These are phyloP conservation scores for Mellivora capensis DNA, from an alignment of 2,113 vertebrate species.

Conservation along the genomic window DNA sequence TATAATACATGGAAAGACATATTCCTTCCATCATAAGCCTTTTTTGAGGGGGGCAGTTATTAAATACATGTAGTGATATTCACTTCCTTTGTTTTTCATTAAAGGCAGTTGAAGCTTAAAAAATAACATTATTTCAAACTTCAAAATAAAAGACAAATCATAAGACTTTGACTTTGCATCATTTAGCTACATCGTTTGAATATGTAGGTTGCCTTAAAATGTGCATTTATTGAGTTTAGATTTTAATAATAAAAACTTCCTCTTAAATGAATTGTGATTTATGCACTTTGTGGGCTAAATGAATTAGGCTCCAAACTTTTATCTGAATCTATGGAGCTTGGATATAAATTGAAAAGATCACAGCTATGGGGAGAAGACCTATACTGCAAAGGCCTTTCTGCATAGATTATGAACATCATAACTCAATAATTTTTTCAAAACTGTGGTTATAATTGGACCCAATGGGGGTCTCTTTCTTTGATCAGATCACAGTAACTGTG, in stretches of 20 bases:
- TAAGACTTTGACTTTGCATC: conserved; percentile 59
- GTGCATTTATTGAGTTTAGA: conserved; percentile 26
- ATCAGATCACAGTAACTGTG: conserved; percentile 97
- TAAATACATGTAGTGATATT: neutral
- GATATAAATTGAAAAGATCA: conserved; percentile 98
- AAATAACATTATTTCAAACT: neutral
- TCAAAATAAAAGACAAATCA: neutral
- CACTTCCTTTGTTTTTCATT: neutral
- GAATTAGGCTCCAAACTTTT: conserved; percentile 89
- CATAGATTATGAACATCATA: conserved; percentile 97
- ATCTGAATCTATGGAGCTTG: conserved; percentile 89
- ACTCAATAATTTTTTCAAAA: conserved; percentile 92
- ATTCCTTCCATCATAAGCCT: neutral
- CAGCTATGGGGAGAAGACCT: conserved; percentile 94
- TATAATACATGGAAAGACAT: neutral
- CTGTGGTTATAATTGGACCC: conserved; percentile 99
- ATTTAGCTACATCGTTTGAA: conserved; percentile 69
- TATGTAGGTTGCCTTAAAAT: conserved; percentile 21
- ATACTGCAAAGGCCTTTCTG: conserved; percentile 93
- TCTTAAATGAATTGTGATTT: conserved; percentile 88
- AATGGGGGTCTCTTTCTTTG: conserved; percentile 97
- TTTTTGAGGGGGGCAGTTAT: neutral
- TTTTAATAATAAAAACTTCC: conserved; percentile 71
- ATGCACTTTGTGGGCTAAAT: conserved; percentile 87
- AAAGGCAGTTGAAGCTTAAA: conserved; percentile 8